A percentile compares a stretch with the other conserved stretches of the same genome.
phyloP scores from a whole-genome alignment of 2,888 invertebrate species.

The Melipona bicolor region DNA sequence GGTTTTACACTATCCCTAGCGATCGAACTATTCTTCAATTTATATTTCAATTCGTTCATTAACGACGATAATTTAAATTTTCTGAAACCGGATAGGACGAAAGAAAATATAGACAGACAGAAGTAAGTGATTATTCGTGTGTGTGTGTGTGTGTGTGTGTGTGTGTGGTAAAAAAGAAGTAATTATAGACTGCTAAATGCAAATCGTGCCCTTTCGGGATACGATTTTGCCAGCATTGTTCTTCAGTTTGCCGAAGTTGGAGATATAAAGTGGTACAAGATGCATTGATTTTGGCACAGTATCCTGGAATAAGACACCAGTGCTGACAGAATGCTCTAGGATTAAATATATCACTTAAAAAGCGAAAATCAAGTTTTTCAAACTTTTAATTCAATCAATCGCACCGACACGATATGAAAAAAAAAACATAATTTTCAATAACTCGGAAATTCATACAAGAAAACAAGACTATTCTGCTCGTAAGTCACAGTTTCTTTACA shows the following conservation, averaged over 20 bases:
- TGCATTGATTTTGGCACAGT: constrained; percentile 15
- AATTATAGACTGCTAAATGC: neutral
- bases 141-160: no score
- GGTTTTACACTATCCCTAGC: constrained; percentile 2
- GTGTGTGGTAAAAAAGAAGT: neutral
- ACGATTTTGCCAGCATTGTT: constrained; percentile 8
- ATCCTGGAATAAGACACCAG: constrained; percentile 8
- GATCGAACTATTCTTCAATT: constrained; percentile 2
- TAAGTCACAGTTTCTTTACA: no score
- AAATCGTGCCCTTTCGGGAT: constrained; percentile 5
- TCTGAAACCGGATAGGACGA: neutral
- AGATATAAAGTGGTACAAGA: constrained; percentile 2
- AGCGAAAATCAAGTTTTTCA: neutral
- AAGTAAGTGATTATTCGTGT: neutral
- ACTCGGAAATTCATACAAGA: neutral
- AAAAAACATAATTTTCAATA: neutral
- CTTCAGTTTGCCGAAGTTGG: constrained; percentile 3
- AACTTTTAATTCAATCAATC: neutral
- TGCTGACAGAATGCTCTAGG: neutral
- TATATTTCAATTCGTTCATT: neutral
- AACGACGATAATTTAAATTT: neutral
- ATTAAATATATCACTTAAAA: neutral
- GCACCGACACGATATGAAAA: neutral
- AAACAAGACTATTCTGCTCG: neutral
- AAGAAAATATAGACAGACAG: neutral